A percentile compares a stretch with the other conserved stretches of the same genome.
These are phyloP conservation scores for Agrypnia vestita DNA, from an alignment of 1,140 invertebrate species.

Conservation along the genomic window DNA sequence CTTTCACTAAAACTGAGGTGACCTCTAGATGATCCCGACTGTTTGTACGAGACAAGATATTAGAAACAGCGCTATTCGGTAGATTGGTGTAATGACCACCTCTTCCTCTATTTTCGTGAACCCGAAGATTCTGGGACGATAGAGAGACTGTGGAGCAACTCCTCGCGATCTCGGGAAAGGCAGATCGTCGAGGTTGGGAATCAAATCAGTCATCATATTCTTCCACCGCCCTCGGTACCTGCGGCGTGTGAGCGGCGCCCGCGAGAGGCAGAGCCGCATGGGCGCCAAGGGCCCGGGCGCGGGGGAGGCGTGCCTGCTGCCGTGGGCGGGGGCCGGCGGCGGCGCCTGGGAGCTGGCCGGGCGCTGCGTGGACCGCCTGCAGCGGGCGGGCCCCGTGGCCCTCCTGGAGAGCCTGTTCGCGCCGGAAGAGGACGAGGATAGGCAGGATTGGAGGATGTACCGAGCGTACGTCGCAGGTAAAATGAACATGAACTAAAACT, in stretches of 20 bases:
- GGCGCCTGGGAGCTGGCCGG: conserved; percentile 51
- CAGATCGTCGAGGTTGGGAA: not conserved
- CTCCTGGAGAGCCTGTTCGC: conserved; percentile 58
- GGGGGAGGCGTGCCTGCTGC: conserved; percentile 15
- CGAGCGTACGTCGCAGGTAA: conserved; percentile 42
- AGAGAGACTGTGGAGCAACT: too few species aligned
- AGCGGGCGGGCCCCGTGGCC: conserved; percentile 53
- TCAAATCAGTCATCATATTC: conserved; percentile 49
- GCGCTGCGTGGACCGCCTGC: conserved; percentile 46
- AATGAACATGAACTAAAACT: too few species aligned
- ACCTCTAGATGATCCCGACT: too few species aligned
- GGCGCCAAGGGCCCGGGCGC: conserved; percentile 29
- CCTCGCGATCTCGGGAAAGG: not conserved
- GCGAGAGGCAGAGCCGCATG: conserved; percentile 41
- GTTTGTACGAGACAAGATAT: too few species aligned
- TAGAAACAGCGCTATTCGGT: too few species aligned
- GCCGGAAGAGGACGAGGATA: conserved; percentile 50
- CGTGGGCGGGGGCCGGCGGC: conserved; percentile 7
- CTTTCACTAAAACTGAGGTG: too few species aligned
- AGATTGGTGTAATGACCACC: too few species aligned
- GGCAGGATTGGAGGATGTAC: conserved; percentile 36
- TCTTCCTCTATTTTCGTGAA: too few species aligned
- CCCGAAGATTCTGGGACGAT: too few species aligned
- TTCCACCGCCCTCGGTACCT: conserved; percentile 55
- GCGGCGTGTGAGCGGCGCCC: conserved; percentile 41